Evolutionary conservation across 2,797 vertebrate genomes (phyloP).

Genomic region (Falco naumanni): DNA sequence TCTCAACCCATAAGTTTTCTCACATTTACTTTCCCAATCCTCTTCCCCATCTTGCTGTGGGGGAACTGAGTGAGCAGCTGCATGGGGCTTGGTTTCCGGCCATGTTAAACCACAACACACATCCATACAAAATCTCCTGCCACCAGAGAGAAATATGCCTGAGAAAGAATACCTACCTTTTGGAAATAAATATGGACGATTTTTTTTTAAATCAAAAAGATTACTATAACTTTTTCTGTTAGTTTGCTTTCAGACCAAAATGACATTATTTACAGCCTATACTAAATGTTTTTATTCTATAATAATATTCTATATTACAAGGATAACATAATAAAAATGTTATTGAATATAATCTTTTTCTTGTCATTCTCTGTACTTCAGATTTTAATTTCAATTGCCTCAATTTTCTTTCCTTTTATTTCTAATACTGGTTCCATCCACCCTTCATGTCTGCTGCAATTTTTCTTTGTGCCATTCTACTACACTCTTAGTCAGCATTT

Average conservation of each 20-base stretch:
- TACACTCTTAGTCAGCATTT: background rate
- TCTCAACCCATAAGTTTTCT: too few species aligned
- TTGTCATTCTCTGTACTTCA: background rate
- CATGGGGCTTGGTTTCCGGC: too few species aligned
- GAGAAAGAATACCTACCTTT: accelerated
- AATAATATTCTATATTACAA: background rate
- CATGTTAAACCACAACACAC: background rate
- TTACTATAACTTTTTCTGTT: background rate
- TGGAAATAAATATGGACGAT: background rate
- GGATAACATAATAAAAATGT: background rate
- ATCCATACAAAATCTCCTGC: background rate
- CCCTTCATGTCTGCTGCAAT: background rate
- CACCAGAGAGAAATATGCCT: background rate
- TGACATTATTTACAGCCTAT: background rate
- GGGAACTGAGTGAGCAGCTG: too few species aligned
- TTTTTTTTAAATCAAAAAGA: background rate
- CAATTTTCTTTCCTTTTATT: background rate
- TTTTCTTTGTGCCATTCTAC: background rate
- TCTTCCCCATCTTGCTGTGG: too few species aligned
- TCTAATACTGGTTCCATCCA: background rate
- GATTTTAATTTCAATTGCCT: background rate
- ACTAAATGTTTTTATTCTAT: background rate
- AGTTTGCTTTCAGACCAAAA: background rate
- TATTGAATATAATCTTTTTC: background rate
- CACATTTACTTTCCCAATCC: too few species aligned